Base-by-base conservation (phyloP, 2,888 invertebrate species). In the Cephus rjabovi region DNA sequence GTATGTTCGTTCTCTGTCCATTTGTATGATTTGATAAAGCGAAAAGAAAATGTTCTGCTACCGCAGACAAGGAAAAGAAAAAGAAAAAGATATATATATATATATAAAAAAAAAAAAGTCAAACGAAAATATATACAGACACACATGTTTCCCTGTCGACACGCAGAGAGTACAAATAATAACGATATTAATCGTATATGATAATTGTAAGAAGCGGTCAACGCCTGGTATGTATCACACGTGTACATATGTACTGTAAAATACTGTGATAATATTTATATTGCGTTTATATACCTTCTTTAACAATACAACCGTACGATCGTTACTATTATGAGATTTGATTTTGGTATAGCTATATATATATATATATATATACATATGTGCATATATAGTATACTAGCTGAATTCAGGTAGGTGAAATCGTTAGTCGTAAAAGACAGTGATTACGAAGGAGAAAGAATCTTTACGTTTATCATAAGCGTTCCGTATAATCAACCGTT, bases 261-360 rank as follows among this genome's bases (percentile, higher is more conserved):
- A 90, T 90, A 90, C 90, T 90, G 90, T 90, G 90, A 90, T 90
- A 90, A 90, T 90, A 90, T 90, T 90, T 90, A 90, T 90, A 89
- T 87, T 85, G 83, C 83, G 83, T 82, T 82, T 85, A 85, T 85
- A 86, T 85, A 81, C 80, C 75, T 83, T 82, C 79, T 81, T 82
- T 82, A 82, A 84, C 81, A 85, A 85, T 82, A 82, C 83, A 82
- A 81, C 79, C 80, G 71, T 82, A 74, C 74, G 35, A 74, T 74
- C 34, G 74, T 74, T 35, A n/a, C 34, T 71, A 34, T 71, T 31
- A 31, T 71, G 71, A 31, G 33, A 71, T 71, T 71, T 71, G 15
- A 71, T 71, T 71, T 71, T 15, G 71, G 71, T 56, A 56, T 56
- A 9, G 56, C 23, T 56, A 56, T 40, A 23, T 23, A 2, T 56